A percentile compares a stretch with the other conserved stretches of the same genome.
These are phyloP conservation scores for Cataglyphis livida DNA, from an alignment of 2,888 invertebrate species.

Conservation along the genomic window DNA sequence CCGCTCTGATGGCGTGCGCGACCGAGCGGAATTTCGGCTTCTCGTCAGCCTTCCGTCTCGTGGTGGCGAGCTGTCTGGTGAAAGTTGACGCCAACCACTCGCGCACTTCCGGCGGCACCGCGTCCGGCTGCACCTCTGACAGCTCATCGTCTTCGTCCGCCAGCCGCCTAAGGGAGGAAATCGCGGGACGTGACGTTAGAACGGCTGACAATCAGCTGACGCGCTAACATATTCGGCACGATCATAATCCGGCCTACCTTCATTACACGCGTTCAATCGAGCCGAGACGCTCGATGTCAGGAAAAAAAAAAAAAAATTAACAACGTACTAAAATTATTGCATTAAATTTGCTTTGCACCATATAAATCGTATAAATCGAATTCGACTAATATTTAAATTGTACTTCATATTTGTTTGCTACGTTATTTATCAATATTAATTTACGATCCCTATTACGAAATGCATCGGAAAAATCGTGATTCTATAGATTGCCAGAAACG, in stretches of 20 bases:
- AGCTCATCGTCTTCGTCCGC: slow-evolving; percentile 98
- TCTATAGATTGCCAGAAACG: background rate
- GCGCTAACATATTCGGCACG: background rate
- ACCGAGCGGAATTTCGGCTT: slow-evolving; percentile 97
- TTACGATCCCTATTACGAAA: background rate
- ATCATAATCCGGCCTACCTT: slow-evolving; percentile 17
- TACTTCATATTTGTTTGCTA: background rate
- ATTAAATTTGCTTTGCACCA: background rate
- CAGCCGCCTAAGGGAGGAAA: slow-evolving; percentile 88
- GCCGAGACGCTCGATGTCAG: background rate
- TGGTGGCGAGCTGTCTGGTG: slow-evolving; percentile 94
- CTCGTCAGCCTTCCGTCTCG: slow-evolving; percentile 91
- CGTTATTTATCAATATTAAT: background rate
- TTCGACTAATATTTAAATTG: background rate
- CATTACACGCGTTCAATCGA: slow-evolving; percentile 29
- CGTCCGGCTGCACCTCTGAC: slow-evolving; percentile 98
- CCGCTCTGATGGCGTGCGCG: slow-evolving; percentile 98
- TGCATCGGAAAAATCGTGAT: background rate
- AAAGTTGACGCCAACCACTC: slow-evolving; percentile 99
- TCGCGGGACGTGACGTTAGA: slow-evolving; percentile 1
- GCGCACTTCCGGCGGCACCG: slow-evolving; percentile 97
- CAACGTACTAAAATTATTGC: background rate
- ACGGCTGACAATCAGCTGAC: background rate
- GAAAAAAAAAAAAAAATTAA: slow-evolving; percentile 21
- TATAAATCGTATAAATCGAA: background rate